Evolutionary conservation across 2,797 vertebrate species (phyloP).

Genomic region (Chiroxiphia lanceolata): DNA sequence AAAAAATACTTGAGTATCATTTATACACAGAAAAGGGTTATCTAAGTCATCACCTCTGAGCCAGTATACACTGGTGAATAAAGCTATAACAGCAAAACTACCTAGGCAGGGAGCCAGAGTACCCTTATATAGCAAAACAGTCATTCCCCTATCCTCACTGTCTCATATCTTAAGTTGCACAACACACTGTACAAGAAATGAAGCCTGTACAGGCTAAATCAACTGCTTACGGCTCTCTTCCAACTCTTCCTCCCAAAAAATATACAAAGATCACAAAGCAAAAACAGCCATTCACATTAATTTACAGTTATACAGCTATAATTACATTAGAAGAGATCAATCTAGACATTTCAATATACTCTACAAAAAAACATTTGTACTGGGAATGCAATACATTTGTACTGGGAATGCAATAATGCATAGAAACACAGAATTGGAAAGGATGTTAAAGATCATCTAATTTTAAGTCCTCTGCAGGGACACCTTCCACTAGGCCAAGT

Average conservation of each 20-base stretch:
- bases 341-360: neutral
- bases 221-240: neutral
- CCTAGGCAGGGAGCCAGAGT: neutral
- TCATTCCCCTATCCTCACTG: neutral
- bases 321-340: neutral
- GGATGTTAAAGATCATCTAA: neutral
- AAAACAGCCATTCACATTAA: neutral
- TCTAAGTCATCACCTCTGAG: neutral
- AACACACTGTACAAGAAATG: neutral
- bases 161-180: neutral
- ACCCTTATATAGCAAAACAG: rapidly evolving
- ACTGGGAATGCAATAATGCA: neutral
- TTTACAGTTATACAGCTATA: neutral
- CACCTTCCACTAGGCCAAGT: neutral
- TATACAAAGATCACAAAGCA: neutral
- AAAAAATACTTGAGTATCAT: neutral
- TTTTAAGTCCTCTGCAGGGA: neutral
- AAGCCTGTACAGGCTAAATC: neutral
- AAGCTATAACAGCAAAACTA: neutral
- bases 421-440: neutral
- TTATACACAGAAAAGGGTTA: neutral
- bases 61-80: neutral
- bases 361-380: neutral
- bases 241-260: neutral
- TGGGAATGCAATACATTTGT: neutral